A percentile compares a stretch with the other conserved stretches of the same genome.
Conservation (phyloP, 35 echinoderm and acorn worm genomes). For the Apostichopus californicus region DNA sequence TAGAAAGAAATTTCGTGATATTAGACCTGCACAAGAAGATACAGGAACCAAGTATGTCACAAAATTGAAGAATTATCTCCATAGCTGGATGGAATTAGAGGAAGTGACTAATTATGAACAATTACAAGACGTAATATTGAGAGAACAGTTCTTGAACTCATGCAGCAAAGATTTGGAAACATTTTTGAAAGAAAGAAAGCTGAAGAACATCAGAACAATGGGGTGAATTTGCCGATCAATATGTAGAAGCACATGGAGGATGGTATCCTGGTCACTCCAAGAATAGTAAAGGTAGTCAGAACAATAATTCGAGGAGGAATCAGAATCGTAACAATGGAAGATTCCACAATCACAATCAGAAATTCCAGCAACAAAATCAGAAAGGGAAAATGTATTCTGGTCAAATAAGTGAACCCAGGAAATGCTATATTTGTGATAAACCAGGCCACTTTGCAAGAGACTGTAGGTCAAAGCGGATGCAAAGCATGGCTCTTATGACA, state of each 20-base stretch:
- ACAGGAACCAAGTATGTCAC: constrained; percentile 28
- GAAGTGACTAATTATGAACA: not conserved
- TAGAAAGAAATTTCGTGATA: constrained; percentile 36
- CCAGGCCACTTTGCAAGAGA: constrained; percentile 19
- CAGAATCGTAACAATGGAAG: no score
- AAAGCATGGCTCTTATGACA: not conserved
- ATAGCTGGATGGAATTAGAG: constrained; percentile 32
- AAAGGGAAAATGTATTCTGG: no score
- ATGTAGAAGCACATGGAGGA: no score
- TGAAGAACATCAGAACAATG: constrained; percentile 25
- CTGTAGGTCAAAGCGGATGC: constrained; percentile 13
- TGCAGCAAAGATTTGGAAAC: constrained; percentile 27
- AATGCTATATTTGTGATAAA: constrained; percentile 24
- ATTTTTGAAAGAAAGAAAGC: constrained; percentile 51
- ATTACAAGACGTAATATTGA: constrained; percentile 34
- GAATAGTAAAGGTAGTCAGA: no score
- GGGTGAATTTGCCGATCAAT: not conserved
- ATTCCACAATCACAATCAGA: no score
- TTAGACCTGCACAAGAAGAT: constrained; percentile 3
- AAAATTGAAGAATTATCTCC: constrained; percentile 9
- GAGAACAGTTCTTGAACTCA: constrained; percentile 61
- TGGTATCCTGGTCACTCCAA: no score
- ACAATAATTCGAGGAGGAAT: no score
- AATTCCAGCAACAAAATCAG: no score
- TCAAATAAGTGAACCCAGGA: no score